Base-by-base conservation (phyloP, 2,888 invertebrate species). In the Argyra leucocephala region DNA sequence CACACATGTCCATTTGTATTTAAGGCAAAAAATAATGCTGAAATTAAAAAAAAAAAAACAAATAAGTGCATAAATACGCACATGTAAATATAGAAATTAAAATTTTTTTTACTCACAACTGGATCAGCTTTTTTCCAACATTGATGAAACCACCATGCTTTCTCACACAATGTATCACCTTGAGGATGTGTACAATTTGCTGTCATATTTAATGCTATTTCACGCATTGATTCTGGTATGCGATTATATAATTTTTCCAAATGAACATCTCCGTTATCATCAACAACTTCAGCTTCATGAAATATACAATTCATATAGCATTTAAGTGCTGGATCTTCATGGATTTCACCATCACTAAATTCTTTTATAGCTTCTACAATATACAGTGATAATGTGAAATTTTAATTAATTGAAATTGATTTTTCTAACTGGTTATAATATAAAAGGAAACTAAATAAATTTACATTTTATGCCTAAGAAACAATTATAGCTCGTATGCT, bases 281-380 rank as follows among this genome's bases (percentile, higher is more conserved):
- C 76, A 21, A 79, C 76, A 37, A 80, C 76, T n/a, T 74, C 72
- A 63, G 76, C 72, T 67, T 79, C 76, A 65, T 79, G 76, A 66
- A 79, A 78, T 61, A 79, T 67, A 68, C 79, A 79, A 70, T 79
- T 76, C 79, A 80, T 79, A 64, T 79, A 80, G 67, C 79, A 79
- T 70, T 79, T 79, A 4, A 79, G 73, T 60, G 74, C 75, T 68
- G 76, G 76, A 64, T 79, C 78, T 18, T 79, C 80, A 65, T 78
- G 79, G 62, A 78, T 73, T 65, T 79, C 75, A 7, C 80, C 80
- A 64, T 79, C 79, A 66, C 80, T 79, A 67, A 80, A 80, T 69
- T 78, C 76, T 69, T 77, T 78, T 66, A 79, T 80, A 62, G 77
- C 73, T 64, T 71, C 80, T 78, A 68, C 10, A 62, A 63, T 18